These are phyloP conservation scores for Neopelma chrysocephalum DNA, from an alignment of 2,797 vertebrate genomes.

Conservation along the genomic window DNA sequence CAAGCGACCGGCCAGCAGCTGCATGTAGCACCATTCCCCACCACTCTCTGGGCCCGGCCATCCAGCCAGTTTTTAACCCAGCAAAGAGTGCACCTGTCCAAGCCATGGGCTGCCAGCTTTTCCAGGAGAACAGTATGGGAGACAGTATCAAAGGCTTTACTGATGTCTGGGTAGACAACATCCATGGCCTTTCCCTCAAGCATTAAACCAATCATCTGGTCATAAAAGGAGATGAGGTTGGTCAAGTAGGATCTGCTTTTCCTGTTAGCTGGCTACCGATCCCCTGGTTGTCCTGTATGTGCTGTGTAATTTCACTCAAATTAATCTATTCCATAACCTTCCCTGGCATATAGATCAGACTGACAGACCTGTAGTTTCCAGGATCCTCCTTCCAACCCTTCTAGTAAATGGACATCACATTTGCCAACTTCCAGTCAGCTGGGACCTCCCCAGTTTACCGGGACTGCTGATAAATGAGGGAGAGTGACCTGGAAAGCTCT, in stretches of 20 bases:
- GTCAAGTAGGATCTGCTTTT: neutral
- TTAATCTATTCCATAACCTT: neutral
- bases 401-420: neutral
- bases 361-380: neutral
- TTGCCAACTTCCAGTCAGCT: neutral
- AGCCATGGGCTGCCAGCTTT: too few relatives aligned
- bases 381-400: neutral
- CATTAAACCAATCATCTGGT: neutral
- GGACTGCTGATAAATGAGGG: too few relatives aligned
- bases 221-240: neutral
- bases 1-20: too few relatives aligned
- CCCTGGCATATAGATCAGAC: accelerated
- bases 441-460: neutral
- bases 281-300: neutral
- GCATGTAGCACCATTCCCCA: too few relatives aligned
- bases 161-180: neutral
- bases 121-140: too few relatives aligned
- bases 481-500: neutral
- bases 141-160: too few relatives aligned
- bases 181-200: neutral
- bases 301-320: neutral
- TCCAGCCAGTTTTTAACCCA: too few relatives aligned
- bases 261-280: neutral
- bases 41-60: too few relatives aligned
- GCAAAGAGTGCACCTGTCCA: too few relatives aligned